Percentiles rank a stretch among this genome's conserved stretches.
Conservation (phyloP, 2,113 vertebrate genomes). For the Sander vitreus region DNA sequence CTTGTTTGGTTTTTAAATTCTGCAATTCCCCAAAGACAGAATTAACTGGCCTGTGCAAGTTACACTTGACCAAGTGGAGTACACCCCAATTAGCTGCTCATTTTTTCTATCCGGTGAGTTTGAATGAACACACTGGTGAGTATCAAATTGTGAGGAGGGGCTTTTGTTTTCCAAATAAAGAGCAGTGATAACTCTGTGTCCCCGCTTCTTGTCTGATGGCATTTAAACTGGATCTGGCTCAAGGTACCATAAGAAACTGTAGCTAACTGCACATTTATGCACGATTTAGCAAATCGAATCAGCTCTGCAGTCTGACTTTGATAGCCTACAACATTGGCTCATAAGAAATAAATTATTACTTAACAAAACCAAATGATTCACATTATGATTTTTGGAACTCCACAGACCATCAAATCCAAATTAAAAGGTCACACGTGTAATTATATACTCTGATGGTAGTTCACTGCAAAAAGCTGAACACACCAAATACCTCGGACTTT, state of each 20-base stretch:
- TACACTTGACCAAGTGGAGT: slow-evolving; percentile 21
- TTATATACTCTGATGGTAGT: too few species aligned
- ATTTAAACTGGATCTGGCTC: slow-evolving; percentile 25
- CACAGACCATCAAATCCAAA: too few species aligned
- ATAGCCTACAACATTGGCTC: too few species aligned
- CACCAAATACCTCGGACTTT: too few species aligned
- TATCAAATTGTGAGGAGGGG: not conserved
- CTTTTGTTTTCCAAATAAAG: slow-evolving; percentile 12
- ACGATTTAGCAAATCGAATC: too few species aligned
- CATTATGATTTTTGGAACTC: too few species aligned
- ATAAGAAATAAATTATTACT: too few species aligned
- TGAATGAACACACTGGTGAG: slow-evolving; percentile 13
- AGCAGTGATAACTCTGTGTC: not conserved
- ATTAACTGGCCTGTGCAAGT: slow-evolving; percentile 4
- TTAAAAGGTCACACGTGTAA: too few species aligned
- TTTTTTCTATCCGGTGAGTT: not conserved
- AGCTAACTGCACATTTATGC: not conserved
- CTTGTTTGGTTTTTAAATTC: slow-evolving; percentile 2
- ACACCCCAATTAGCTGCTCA: slow-evolving; percentile 10
- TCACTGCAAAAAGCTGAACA: too few species aligned
- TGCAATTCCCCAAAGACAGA: not conserved
- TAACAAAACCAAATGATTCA: too few species aligned
- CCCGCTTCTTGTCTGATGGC: not conserved
- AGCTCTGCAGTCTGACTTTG: too few species aligned
- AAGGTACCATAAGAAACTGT: not conserved